phyloP scores from a whole-genome alignment of 2,113 vertebrate species.

The Crypturellus undulatus region DNA sequence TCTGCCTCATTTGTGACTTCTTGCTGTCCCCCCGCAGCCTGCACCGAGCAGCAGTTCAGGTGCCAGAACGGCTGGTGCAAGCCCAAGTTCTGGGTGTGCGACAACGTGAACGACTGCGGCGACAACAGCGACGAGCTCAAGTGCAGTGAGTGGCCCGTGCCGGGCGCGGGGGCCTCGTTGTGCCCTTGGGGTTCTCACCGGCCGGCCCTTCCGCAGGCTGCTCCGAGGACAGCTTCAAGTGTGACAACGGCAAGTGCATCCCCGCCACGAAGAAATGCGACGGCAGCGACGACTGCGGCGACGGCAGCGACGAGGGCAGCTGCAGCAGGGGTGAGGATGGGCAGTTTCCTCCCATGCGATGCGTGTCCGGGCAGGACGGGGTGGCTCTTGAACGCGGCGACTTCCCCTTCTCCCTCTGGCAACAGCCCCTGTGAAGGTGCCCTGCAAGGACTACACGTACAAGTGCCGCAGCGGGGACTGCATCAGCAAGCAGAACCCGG shows the following conservation, averaged over 20 bases:
- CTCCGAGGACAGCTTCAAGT: slow-evolving; percentile 67
- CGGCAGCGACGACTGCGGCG: slow-evolving; percentile 81
- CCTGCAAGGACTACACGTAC: slow-evolving; percentile 82
- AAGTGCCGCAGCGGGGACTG: slow-evolving; percentile 82
- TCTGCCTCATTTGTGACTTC: no score
- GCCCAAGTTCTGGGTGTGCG: slow-evolving; percentile 89
- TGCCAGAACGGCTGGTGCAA: slow-evolving; percentile 90
- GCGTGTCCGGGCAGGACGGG: no score
- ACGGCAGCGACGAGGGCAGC: slow-evolving; percentile 84
- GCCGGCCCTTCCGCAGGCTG: slow-evolving; percentile 67
- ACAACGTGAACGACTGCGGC: slow-evolving; percentile 89
- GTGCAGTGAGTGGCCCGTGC: slow-evolving; percentile 83
- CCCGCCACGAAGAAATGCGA: slow-evolving; percentile 80
- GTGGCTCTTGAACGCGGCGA: background rate
- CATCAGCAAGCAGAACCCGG: slow-evolving; percentile 86
- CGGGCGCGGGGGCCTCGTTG: no score
- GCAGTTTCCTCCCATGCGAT: background rate
- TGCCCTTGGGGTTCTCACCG: background rate
- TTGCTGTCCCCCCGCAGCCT: slow-evolving; percentile 53
- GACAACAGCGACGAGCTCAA: slow-evolving; percentile 88
- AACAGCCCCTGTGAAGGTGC: background rate
- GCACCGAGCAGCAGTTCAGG: slow-evolving; percentile 72
- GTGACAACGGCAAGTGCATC: slow-evolving; percentile 82
- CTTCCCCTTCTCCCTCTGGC: background rate
- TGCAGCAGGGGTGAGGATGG: slow-evolving; percentile 78